Evolutionary conservation across 2,888 invertebrate species (phyloP).

Genomic region (Sabatieria punctata): DNA sequence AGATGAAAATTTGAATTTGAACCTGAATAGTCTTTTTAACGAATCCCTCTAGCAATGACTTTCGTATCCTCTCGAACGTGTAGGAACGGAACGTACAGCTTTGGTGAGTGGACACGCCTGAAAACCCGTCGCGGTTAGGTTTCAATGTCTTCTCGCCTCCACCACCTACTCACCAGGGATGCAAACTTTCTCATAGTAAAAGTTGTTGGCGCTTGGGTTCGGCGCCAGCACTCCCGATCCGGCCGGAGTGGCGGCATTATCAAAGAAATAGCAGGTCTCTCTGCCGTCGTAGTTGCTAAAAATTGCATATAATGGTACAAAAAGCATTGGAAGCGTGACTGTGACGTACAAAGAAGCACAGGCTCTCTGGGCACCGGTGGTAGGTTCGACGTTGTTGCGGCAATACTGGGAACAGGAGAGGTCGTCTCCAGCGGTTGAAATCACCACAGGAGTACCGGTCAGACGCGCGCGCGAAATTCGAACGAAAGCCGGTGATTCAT

Average conservation of each 20-base stretch:
- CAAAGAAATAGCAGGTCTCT: conserved; percentile 32
- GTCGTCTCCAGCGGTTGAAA: conserved; percentile 26
- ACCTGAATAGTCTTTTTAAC: conserved; percentile 35
- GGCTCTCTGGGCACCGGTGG: conserved; percentile 27
- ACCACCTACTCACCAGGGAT: conserved; percentile 21
- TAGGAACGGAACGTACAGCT: conserved; percentile 31
- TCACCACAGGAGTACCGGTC: conserved; percentile 29
- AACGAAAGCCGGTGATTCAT: conserved; percentile 27
- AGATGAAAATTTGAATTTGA: no score
- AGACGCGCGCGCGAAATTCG: conserved; percentile 27
- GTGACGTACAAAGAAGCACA: background rate
- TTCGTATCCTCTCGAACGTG: conserved; percentile 39
- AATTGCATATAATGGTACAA: no score
- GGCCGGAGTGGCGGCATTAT: conserved; percentile 29
- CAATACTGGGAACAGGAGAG: conserved; percentile 28
- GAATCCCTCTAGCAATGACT: conserved; percentile 37
- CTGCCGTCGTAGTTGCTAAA: conserved; percentile 32
- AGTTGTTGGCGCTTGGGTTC: conserved; percentile 31
- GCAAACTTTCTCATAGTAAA: conserved; percentile 34
- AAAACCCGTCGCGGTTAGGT: background rate
- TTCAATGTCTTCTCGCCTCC: background rate
- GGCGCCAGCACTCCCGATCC: conserved; percentile 27
- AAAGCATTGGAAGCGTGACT: background rate
- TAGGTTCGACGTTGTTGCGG: conserved; percentile 30
- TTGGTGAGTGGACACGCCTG: conserved; percentile 25